Conservation (phyloP, 2,888 invertebrate species). For the Melikaiella ostensackeni region DNA sequence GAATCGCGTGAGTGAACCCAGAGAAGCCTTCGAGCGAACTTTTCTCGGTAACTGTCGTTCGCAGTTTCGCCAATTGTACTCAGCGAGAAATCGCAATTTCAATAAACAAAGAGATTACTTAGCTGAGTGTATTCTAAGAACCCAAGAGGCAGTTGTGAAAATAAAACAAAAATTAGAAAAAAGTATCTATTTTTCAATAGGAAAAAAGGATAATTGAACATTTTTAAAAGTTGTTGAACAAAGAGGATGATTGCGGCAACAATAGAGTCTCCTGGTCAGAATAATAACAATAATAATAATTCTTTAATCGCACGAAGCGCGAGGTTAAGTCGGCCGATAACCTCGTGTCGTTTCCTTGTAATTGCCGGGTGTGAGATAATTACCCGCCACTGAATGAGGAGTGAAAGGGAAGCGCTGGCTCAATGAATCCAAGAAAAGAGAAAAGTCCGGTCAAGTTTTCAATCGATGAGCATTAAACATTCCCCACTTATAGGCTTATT, state of each 20-base stretch:
- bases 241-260: slow-evolving; percentile 16
- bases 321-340: slow-evolving; percentile 40
- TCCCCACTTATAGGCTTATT: background rate
- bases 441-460: slow-evolving; percentile 5
- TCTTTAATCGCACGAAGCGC: slow-evolving; percentile 31
- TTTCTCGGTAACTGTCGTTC: background rate
- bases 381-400: slow-evolving; percentile 35
- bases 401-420: slow-evolving; percentile 35
- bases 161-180: background rate
- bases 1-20: background rate
- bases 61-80: background rate
- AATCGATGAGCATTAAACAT: slow-evolving; percentile 1
- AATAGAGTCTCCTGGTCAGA: background rate
- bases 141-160: too few relatives aligned
- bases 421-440: slow-evolving; percentile 32
- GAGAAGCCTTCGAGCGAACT: background rate
- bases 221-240: slow-evolving; percentile 6
- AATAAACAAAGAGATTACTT: slow-evolving; percentile 13
- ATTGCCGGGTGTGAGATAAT: slow-evolving; percentile 39
- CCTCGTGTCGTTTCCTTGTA: slow-evolving; percentile 40
- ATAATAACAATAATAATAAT: slow-evolving; percentile 12
- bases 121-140: too few relatives aligned
- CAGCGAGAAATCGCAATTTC: slow-evolving; percentile 23
- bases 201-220: background rate
- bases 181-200: background rate